Base-by-base conservation (phyloP, 2,797 vertebrate species). In the Pseudocheirus occidentalis region DNA sequence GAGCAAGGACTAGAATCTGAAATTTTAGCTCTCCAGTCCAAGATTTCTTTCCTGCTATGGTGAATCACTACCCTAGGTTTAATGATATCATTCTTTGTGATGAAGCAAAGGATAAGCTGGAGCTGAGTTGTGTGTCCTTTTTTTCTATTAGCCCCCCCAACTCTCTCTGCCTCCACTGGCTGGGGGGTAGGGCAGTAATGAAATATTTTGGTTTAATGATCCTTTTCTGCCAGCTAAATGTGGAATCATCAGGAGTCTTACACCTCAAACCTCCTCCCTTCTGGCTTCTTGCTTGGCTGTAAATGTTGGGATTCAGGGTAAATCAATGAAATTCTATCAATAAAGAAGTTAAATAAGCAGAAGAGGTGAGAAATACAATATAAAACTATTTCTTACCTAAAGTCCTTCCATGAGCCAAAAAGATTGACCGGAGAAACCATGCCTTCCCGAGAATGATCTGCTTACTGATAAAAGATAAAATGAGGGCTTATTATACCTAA, bases 311-410 rank as follows among this genome's bases (percentile, higher is more conserved):
- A 57, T 92, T 94, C 95, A 53, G 57, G 40, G 21, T 12, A 87
- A 95, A 92, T 96, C 91, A 94, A 95, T 91, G 46, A 3, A 81
- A 73, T 92, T 12, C 29, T 91, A 62, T 90, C 90, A 87, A 53
- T 28, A 62, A 62, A 93, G 94, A n/a, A 57, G 91, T 92, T 92
- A 93, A 95, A 93, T 91, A 94, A 95, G 92, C 13, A 94, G 56
- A 94, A 92, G 53, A 92, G 28, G 92, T 66, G 58, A 46, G 54
- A 91, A 95, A 93, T 5, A 2, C 58, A 52, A 89, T 90, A 95
- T 40, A 93, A 94, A 90, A 90, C 46, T 57, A 4, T 40, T 91
- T 93, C 55, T 14, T 55, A 2, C 7, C 4, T 90, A 27, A 87
- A 6, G 16, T 93, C 34, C 89, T 62, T 14, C 55, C 40, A 50